Percentiles rank a stretch among this genome's conserved stretches.
phyloP scores from a whole-genome alignment of 2,113 vertebrate species.

The Gadus macrocephalus region DNA sequence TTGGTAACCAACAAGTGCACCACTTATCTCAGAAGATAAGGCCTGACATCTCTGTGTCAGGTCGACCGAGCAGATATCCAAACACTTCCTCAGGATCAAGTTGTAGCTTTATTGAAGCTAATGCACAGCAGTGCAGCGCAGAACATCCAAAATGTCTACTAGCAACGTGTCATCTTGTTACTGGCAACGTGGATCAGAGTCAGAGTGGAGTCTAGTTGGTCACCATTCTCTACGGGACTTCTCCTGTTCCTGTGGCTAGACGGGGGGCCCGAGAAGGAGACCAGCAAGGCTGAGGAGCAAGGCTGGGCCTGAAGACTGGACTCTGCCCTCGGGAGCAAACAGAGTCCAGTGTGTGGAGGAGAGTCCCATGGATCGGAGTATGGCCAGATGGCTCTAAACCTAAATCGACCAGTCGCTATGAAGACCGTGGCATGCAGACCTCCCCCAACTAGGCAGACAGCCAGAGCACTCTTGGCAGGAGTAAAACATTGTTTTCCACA shows the following conservation, averaged over 20 bases:
- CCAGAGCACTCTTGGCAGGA: slow-evolving; percentile 12
- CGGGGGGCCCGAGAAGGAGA: not conserved
- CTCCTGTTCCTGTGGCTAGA: not conserved
- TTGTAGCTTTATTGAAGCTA: no score
- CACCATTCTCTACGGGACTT: not conserved
- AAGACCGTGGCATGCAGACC: not conserved
- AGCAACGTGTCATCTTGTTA: no score
- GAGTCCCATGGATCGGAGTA: slow-evolving; percentile 13
- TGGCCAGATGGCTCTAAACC: slow-evolving; percentile 24
- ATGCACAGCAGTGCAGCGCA: no score
- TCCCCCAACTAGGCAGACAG: not conserved
- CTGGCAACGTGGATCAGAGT: not conserved
- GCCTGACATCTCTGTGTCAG: no score
- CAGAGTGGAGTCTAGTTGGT: not conserved
- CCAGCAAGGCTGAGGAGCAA: slow-evolving; percentile 13
- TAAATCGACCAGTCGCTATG: not conserved
- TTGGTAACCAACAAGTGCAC: not conserved
- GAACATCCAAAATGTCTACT: no score
- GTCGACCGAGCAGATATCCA: no score
- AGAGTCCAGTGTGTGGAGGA: not conserved
- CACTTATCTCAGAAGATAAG: no score
- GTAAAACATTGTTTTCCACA: slow-evolving; percentile 19
- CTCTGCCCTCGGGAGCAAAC: not conserved
- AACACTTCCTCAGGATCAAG: no score
- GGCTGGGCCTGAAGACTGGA: slow-evolving; percentile 13